Evolutionary conservation across 2,797 vertebrate genomes (phyloP), one percentile per base, ranked within the genome.

Genomic region (Apogon hyalosoma): DNA sequence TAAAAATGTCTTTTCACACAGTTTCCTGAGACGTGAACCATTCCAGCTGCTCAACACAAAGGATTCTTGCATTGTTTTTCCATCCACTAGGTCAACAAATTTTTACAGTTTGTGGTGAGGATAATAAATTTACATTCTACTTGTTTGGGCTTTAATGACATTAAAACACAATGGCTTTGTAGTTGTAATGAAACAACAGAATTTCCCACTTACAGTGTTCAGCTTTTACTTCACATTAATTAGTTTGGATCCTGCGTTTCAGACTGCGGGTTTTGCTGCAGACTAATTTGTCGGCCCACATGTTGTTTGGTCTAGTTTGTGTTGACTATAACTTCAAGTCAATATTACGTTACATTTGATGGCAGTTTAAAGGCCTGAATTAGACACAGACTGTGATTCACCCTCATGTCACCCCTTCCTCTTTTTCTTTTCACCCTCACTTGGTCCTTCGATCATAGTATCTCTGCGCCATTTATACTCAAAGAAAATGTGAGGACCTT

Each of bases 31-130:
- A 47, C 1, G 14, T 55, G 18, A 28, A 15, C 50, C 18, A 24
- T 6, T 62, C 40, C 62, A 69, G 66, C 67, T 75, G 73, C 43
- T 65, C 50, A 45, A 24, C 6, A 19, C 8, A 49, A 42, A 63
- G 43, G 47, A 57, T 45, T 68, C 50, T 53, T 3, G 2, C 18
- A 41, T 49, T 75, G 69, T 77, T 79, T 63, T 60, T 63, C 21
- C 53, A 19, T 69, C 39, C 24, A 16, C 4, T 2, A 67, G 62
- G 58, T 76, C 47, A 61, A 57, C 54, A 63, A 3, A 11, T 21
- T 65, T 51, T 45, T 42, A 8, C 8, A 18, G 28, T 13, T 77
- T 60, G 56, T 47, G 11, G 59, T 16, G 24, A 69, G 69, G 77
- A 51, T 38, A 1, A 45, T 73, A 18, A 50, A 73, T 69, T 71